Evolutionary conservation across 53 echinoderm and acorn worm species (phyloP), one percentile per base, ranked within the genome.

Genomic region (Holothuria scabra): DNA sequence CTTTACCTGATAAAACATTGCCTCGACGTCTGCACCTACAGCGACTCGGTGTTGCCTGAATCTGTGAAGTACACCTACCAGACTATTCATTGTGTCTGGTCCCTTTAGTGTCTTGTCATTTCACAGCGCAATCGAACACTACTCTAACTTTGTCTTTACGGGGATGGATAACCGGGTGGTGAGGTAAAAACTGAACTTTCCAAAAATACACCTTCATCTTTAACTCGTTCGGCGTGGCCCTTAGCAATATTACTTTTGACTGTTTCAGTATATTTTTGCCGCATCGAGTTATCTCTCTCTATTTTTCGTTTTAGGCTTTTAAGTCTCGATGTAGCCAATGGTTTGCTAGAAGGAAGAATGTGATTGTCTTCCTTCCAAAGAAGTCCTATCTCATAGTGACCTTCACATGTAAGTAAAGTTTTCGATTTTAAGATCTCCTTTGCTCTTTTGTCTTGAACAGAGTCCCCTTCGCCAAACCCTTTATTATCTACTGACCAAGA

Each of bases 301-400:
- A n/a, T n/a, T n/a, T n/a, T n/a, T 46, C 79, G 64, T 59, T 86
- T 89, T 5, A 86, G 56, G 35, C 41, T 70, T 52, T 66, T 46
- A 16, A 89, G 66, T n/a, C 86, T 75, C 37, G 61, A 74, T 56
- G 68, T 85, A 24, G 86, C 92, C 60, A 75, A 56, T 44, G 18
- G 20, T 24, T 26, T 85, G 67, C 82, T 92, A 74, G 82, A 70
- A 62, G 74, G 66, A 22, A 92, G 64, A 61, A 29, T 68, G 28
- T 86, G 82, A 14, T 67, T 62, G 56, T 74, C 67, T 8, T 67
- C 59, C n/a, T 81, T 64, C 82, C 89, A 92, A 37, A 89, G 89
- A 18, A 92, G 78, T 28, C 83, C 84, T 29, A 89, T 74, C 80
- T 86, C 83, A 55, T 89, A 89, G 59, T 92, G 92, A 29, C 79